Evolutionary conservation across 2,888 invertebrate species (phyloP).

Genomic region (Tetropium fuscum): DNA sequence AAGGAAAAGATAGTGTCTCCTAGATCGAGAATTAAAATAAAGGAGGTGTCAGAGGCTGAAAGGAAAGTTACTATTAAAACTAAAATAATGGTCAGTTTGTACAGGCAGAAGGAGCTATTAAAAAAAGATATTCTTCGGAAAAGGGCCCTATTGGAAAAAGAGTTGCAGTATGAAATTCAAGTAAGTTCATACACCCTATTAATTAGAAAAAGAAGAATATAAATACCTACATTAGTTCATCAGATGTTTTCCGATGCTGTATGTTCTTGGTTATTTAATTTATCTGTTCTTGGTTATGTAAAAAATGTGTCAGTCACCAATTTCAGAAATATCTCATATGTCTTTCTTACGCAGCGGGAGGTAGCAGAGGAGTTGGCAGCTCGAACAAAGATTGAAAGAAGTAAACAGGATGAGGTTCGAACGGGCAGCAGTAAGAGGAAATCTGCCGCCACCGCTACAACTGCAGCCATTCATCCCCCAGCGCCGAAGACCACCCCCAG

Average conservation of each 20-base stretch:
- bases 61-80: conserved; percentile 68
- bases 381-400: conserved; percentile 78
- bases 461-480: conserved; percentile 54
- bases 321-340: too few species aligned
- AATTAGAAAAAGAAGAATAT: too few species aligned
- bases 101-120: conserved; percentile 90
- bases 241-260: too few species aligned
- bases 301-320: too few species aligned
- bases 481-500: conserved; percentile 38
- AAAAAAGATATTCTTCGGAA: conserved; percentile 95
- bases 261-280: too few species aligned
- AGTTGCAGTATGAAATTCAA: conserved; percentile 91
- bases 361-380: conserved; percentile 79
- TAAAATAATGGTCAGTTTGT: conserved; percentile 79
- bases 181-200: conserved; percentile 65
- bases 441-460: conserved; percentile 66
- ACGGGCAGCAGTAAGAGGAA: conserved; percentile 71
- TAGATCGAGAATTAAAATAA: conserved; percentile 59
- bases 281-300: too few species aligned
- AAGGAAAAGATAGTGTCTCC: conserved; percentile 60
- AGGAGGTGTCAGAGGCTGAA: conserved; percentile 66
- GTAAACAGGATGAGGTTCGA: conserved; percentile 71
- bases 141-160: conserved; percentile 87
- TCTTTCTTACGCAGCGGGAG: conserved; percentile 71
- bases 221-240: too few species aligned